A percentile compares a stretch with the other conserved stretches of the same genome.
Conservation (phyloP, 2,113 vertebrate genomes). For the Cyanoramphus novaezelandiae region DNA sequence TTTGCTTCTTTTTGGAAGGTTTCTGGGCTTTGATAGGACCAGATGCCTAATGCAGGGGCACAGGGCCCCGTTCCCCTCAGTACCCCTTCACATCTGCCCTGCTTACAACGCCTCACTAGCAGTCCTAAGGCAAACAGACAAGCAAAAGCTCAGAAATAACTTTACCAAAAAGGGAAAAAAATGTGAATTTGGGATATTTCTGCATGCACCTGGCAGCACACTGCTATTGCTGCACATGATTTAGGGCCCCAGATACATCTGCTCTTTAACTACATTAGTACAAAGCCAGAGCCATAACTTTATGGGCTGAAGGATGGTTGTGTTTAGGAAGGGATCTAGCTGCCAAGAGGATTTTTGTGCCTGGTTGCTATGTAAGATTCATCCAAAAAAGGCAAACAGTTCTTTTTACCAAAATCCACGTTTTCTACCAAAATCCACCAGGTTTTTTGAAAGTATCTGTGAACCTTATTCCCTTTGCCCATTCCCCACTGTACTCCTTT, state of each 20-base stretch:
- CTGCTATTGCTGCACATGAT: not conserved
- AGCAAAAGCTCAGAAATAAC: not conserved
- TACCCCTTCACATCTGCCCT: not conserved
- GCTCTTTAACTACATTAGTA: not conserved
- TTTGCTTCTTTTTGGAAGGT: not conserved
- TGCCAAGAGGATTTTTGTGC: not conserved
- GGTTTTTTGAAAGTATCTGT: not conserved
- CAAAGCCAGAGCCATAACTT: not conserved
- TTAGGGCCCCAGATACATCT: not conserved
- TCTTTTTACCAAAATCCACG: not conserved
- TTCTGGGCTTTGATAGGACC: not conserved
- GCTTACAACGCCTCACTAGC: not conserved
- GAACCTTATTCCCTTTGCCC: not conserved
- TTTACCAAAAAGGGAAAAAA: not conserved
- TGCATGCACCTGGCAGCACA: not conserved
- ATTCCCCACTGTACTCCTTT: not conserved
- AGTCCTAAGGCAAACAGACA: not conserved
- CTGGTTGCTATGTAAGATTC: not conserved
- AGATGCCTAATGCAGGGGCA: not conserved
- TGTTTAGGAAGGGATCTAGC: not conserved
- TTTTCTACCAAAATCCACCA: not conserved
- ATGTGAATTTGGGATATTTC: not conserved
- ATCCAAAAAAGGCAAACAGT: not conserved
- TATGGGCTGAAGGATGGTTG: not conserved
- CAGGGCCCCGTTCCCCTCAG: not conserved